phyloP scores from a whole-genome alignment of 2,113 vertebrate species.

The Cercopithecus mona region DNA sequence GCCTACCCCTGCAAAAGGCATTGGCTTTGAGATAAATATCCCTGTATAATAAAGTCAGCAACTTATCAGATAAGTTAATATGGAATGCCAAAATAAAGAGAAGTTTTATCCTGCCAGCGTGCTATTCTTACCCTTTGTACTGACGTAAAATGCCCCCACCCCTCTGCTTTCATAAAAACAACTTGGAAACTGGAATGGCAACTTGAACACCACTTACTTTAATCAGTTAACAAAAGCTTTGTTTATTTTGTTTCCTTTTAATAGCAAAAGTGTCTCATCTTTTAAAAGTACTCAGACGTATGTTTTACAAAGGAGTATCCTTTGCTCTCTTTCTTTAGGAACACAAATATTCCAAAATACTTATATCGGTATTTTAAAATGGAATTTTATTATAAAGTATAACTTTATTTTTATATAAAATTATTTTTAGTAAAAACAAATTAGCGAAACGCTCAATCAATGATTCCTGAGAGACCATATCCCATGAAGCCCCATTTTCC shows the following conservation, averaged over 20 bases:
- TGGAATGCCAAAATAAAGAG: neutral
- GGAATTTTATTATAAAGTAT: neutral
- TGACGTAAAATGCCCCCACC: neutral
- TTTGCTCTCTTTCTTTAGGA: neutral
- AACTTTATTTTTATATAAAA: neutral
- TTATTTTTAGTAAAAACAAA: neutral
- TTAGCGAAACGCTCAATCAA: neutral
- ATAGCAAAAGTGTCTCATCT: neutral
- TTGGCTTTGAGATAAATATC: neutral
- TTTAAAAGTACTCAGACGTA: neutral
- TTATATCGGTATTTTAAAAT: neutral
- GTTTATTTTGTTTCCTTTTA: constrained; percentile 43
- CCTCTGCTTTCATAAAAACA: neutral
- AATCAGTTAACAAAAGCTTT: neutral
- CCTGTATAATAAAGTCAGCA: neutral
- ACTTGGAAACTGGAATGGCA: neutral
- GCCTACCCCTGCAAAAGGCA: neutral
- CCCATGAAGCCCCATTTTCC: neutral
- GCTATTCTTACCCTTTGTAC: neutral
- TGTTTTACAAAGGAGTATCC: neutral
- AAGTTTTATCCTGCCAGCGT: neutral
- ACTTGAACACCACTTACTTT: neutral
- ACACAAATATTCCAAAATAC: constrained; percentile 2
- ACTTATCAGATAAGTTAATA: neutral
- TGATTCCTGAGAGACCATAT: neutral